These are phyloP conservation scores for Cartodere bifasciata DNA, from an alignment of 2,888 invertebrate species.

Conservation along the genomic window DNA sequence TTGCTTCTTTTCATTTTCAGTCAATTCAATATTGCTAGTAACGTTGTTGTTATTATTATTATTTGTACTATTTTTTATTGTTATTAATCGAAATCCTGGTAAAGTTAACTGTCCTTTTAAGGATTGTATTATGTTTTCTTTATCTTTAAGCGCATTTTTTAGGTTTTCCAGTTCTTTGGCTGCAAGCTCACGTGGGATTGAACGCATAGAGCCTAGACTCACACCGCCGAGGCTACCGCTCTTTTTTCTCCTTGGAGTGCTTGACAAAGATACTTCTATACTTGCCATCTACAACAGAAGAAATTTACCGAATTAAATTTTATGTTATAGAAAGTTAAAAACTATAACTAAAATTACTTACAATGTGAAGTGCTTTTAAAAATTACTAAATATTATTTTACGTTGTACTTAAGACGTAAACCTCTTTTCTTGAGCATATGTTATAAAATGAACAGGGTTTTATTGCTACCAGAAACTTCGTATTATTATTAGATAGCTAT, in stretches of 20 bases:
- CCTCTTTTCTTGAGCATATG: too few relatives aligned
- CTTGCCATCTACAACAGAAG: conserved; percentile 58
- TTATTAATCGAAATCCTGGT: conserved; percentile 40
- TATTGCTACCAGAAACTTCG: too few relatives aligned
- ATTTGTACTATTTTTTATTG: conserved; percentile 24
- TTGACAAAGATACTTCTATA: conserved; percentile 67
- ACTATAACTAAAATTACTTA: too few relatives aligned
- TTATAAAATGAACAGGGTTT: too few relatives aligned
- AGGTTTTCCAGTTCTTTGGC: conserved; percentile 54
- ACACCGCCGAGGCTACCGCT: conserved; percentile 28
- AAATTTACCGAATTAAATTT: too few relatives aligned
- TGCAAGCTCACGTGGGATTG: conserved; percentile 33
- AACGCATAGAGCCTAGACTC: conserved; percentile 27
- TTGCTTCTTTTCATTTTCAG: conserved; percentile 43
- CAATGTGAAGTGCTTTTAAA: too few relatives aligned
- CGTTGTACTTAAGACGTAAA: too few relatives aligned
- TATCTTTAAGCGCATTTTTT: conserved; percentile 60
- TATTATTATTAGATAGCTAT: too few relatives aligned
- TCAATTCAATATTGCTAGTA: conserved; percentile 28
- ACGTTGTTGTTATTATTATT: conserved; percentile 23
- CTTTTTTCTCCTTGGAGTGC: conserved; percentile 45
- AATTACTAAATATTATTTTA: too few relatives aligned
- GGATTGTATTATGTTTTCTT: conserved; percentile 72
- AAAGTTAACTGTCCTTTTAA: conserved; percentile 55
- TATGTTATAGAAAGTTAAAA: too few relatives aligned